A percentile compares a stretch with the other conserved stretches of the same genome.
These are phyloP conservation scores for Gerosis bhagava DNA, from an alignment of 2,888 invertebrate genomes.

Conservation along the genomic window DNA sequence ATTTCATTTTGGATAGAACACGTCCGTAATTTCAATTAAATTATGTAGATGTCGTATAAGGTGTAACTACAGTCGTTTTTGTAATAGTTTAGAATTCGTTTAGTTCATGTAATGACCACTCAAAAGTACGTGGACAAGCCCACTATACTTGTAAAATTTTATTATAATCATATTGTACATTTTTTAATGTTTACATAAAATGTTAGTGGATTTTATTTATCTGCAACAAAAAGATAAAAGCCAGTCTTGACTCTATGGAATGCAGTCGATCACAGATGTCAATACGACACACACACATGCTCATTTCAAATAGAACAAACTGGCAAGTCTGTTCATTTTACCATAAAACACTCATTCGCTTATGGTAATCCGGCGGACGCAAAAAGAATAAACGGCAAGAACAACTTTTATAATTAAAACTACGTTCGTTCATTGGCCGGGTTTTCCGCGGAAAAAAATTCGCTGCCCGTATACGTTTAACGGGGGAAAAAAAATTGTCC, in stretches of 20 bases:
- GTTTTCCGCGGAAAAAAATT: constrained; percentile 67
- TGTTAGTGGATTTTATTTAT: no score
- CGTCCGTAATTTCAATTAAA: no score
- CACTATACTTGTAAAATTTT: no score
- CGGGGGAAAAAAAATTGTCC: constrained; percentile 73
- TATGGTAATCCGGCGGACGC: constrained; percentile 21
- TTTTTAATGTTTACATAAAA: no score
- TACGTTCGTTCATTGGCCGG: constrained; percentile 65
- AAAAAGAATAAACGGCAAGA: constrained; percentile 44
- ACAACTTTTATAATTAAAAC: constrained; percentile 75
- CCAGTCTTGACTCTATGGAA: constrained; percentile 4
- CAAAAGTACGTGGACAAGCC: no score
- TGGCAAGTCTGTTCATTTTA: neutral
- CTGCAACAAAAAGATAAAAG: neutral
- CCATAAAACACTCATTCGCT: constrained; percentile 30
- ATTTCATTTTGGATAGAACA: no score
- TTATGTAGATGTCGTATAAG: no score
- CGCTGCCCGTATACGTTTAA: constrained; percentile 72
- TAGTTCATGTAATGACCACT: no score
- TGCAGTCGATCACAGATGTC: constrained; percentile 16
- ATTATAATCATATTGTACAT: no score
- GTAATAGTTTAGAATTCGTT: no score
- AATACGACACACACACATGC: constrained; percentile 17
- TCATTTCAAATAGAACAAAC: no score
- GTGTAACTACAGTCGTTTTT: no score